phyloP scores from a whole-genome alignment of 2,113 vertebrate genomes.

The Nesoenas mayeri region DNA sequence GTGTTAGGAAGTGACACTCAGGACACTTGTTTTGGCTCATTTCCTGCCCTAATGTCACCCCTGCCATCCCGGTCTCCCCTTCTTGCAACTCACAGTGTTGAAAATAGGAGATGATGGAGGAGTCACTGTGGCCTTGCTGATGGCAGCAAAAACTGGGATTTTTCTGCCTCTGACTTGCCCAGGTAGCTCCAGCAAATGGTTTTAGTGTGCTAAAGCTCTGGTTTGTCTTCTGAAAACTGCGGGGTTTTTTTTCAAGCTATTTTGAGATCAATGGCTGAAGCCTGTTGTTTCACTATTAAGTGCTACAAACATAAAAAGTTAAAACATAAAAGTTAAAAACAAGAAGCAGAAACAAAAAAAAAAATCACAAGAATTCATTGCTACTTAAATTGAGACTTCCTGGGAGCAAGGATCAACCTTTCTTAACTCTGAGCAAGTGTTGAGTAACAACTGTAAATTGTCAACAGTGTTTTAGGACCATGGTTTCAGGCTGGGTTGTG shows the following conservation, averaged over 20 bases:
- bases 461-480: neutral
- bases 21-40: neutral
- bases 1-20: neutral
- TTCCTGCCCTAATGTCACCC: neutral
- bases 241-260: fast-evolving
- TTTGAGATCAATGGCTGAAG: neutral
- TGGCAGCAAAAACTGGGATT: neutral
- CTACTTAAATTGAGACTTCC: neutral
- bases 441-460: neutral
- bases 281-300: neutral
- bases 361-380: neutral
- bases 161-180: neutral
- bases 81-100: neutral
- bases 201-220: neutral
- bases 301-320: neutral
- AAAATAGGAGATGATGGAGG: neutral
- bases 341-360: neutral
- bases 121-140: neutral
- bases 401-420: neutral
- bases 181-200: neutral
- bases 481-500: neutral
- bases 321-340: neutral
- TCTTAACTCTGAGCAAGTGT: neutral
- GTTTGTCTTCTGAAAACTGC: neutral
- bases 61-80: neutral